Evolutionary conservation across 1,140 invertebrate genomes (phyloP).

Genomic region (Homarus americanus): DNA sequence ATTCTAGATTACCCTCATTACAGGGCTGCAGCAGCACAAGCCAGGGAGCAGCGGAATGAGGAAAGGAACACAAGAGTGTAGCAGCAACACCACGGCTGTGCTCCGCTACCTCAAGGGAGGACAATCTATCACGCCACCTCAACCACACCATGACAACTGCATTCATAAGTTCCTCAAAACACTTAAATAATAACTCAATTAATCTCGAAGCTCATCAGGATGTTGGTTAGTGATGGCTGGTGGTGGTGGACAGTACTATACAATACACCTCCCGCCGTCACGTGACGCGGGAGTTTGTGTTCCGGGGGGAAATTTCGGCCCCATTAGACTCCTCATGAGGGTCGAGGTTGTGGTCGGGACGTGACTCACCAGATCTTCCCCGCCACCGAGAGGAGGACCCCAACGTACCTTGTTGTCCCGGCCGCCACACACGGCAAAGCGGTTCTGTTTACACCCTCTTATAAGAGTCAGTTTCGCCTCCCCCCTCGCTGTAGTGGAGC

Average conservation of each 20-base stretch:
- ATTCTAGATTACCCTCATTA: conserved; percentile 24
- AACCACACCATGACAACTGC: too few relatives aligned
- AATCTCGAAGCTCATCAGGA: too few relatives aligned
- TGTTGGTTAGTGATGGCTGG: too few relatives aligned
- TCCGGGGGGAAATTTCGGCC: conserved; percentile 33
- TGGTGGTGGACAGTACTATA: too few relatives aligned
- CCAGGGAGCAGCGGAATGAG: background rate
- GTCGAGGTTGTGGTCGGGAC: conserved; percentile 39
- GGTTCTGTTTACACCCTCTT: background rate
- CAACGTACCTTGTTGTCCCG: background rate
- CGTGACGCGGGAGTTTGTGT: too few relatives aligned
- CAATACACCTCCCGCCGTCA: too few relatives aligned
- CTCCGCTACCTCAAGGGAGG: too few relatives aligned
- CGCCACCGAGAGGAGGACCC: background rate
- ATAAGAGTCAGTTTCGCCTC: background rate
- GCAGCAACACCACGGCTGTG: too few relatives aligned
- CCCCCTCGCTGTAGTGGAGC: background rate
- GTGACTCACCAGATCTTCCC: conserved; percentile 28
- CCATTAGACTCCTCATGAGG: conserved; percentile 27
- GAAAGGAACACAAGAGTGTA: too few relatives aligned
- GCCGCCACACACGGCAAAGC: conserved; percentile 2
- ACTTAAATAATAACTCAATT: too few relatives aligned
- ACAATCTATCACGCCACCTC: too few relatives aligned
- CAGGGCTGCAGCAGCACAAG: background rate
- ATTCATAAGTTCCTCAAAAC: too few relatives aligned